Conservation (phyloP, 2,888 invertebrate genomes). For the Laothoe populi region DNA sequence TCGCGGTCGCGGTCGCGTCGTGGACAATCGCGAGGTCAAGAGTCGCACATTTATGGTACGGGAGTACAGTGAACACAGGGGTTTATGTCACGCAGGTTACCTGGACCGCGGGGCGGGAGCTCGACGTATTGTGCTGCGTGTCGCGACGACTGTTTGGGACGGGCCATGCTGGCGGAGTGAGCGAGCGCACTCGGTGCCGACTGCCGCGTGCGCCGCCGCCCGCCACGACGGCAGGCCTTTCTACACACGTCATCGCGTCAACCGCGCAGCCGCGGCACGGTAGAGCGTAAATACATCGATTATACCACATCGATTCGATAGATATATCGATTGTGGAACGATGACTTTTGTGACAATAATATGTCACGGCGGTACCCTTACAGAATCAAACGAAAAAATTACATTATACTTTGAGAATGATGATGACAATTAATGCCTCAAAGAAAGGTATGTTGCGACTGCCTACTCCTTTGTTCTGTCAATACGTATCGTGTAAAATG, state of each 20-base stretch:
- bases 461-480: not conserved
- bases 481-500: not conserved
- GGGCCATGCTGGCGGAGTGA: conserved; percentile 80
- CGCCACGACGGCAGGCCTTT: conserved; percentile 58
- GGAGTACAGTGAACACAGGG: not conserved
- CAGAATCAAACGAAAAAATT: too few relatives aligned
- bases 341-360: not conserved
- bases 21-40: too few relatives aligned
- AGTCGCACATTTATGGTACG: too few relatives aligned
- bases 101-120: conserved; percentile 81
- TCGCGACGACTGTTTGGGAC: conserved; percentile 80
- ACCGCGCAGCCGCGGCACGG: conserved; percentile 39
- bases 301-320: conserved; percentile 18
- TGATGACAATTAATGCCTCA: not conserved
- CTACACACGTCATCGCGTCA: conserved; percentile 49
- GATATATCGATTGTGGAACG: conserved; percentile 5
- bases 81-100: conserved; percentile 48
- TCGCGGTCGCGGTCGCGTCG: not conserved
- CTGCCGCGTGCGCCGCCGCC: conserved; percentile 40
- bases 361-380: too few relatives aligned
- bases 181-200: conserved; percentile 47
- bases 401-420: not conserved
- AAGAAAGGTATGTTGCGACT: not conserved
- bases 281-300: conserved; percentile 24
- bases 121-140: conserved; percentile 72